Evolutionary conservation across 2,888 invertebrate genomes (phyloP).

Genomic region (Tanytarsus gracilentus): DNA sequence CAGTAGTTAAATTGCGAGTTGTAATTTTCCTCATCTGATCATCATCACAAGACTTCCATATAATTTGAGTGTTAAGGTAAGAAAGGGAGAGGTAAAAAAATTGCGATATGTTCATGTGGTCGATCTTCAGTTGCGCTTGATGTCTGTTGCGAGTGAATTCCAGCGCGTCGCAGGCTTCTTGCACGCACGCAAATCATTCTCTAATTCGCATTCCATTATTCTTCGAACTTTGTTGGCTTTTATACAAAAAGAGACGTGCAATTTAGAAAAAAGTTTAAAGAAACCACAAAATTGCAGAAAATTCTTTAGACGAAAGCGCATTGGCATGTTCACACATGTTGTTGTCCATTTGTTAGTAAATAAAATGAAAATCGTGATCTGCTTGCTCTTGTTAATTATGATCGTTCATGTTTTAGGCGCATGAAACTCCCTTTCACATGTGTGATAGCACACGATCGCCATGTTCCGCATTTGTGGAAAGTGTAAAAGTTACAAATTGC

Average conservation of each 20-base stretch:
- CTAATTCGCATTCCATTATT: no score
- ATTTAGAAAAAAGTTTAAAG: no score
- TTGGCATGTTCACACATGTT: not conserved
- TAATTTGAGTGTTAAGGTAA: slow-evolving; percentile 23
- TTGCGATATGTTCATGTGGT: not conserved
- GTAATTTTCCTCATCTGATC: slow-evolving; percentile 26
- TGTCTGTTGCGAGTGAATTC: not conserved
- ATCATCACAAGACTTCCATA: slow-evolving; percentile 27
- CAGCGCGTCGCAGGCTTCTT: no score
- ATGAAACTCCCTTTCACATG: not conserved
- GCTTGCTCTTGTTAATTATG: slow-evolving; percentile 16
- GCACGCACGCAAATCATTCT: slow-evolving; percentile 8
- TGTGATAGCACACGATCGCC: slow-evolving; percentile 21
- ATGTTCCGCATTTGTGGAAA: slow-evolving; percentile 10
- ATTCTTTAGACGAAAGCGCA: not conserved
- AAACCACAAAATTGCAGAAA: no score
- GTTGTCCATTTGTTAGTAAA: not conserved
- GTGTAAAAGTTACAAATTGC: slow-evolving; percentile 26
- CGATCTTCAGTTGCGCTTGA: not conserved
- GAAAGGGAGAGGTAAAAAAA: slow-evolving; percentile 4
- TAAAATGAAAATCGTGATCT: not conserved
- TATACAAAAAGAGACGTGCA: no score
- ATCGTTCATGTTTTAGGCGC: slow-evolving; percentile 7
- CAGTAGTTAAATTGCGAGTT: slow-evolving; percentile 28
- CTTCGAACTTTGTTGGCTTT: no score